A percentile compares a stretch with the other conserved stretches of the same genome.
Conservation (phyloP, 2,888 invertebrate genomes). For the Rhogogaster chlorosoma region DNA sequence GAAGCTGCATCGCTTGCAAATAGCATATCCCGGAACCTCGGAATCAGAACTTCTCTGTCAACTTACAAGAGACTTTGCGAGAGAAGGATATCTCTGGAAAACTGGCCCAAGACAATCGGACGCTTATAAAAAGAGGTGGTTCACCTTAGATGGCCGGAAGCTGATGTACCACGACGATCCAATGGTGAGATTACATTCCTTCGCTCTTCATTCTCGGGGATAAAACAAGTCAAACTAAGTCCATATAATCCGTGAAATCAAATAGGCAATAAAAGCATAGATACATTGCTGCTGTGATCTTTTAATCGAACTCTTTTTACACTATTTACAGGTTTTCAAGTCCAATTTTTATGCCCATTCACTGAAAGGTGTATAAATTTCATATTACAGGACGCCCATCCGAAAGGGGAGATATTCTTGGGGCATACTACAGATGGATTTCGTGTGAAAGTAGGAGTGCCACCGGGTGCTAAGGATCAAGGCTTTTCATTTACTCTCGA, state of each 20-base stretch:
- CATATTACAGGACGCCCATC: conserved; percentile 85
- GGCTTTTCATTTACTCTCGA: conserved; percentile 90
- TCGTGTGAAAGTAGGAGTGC: conserved; percentile 85
- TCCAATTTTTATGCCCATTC: background rate
- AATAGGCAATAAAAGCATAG: background rate
- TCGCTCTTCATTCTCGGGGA: background rate
- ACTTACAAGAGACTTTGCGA: conserved; percentile 89
- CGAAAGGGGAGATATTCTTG: conserved; percentile 94
- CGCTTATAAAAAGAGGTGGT: conserved; percentile 92
- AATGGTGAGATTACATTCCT: conserved; percentile 77
- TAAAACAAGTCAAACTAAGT: background rate
- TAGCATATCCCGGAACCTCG: conserved; percentile 89
- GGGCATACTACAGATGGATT: conserved; percentile 90
- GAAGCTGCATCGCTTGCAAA: conserved; percentile 89
- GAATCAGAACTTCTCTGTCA: conserved; percentile 86
- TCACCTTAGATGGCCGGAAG: conserved; percentile 92
- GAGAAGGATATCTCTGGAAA: conserved; percentile 94
- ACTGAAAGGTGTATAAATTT: background rate
- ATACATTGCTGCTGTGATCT: background rate
- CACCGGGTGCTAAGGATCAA: conserved; percentile 86
- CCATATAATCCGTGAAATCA: background rate
- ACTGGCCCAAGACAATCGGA: conserved; percentile 91
- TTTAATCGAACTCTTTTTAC: background rate
- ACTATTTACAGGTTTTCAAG: background rate
- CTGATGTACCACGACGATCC: conserved; percentile 96